These are phyloP conservation scores for Galaxea fascicularis DNA, from an alignment of 92 coral and sea anemone genomes.

Conservation along the genomic window DNA sequence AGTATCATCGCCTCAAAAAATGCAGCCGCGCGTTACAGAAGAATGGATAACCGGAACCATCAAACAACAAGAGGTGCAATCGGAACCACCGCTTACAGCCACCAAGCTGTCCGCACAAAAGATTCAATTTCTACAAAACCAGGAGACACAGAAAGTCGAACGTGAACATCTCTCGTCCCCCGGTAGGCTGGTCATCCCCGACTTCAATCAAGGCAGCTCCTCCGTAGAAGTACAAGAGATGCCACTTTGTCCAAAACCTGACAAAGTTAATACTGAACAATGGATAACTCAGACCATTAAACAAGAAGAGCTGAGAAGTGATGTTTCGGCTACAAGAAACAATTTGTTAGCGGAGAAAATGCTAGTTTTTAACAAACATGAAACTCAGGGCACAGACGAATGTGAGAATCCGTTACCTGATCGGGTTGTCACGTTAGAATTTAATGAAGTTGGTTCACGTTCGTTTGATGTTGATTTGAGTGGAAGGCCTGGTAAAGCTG, in stretches of 20 bases:
- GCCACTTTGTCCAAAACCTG: background rate
- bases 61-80: background rate
- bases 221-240: background rate
- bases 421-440: background rate
- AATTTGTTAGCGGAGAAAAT: background rate
- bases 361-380: background rate
- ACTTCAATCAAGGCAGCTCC: background rate
- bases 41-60: background rate
- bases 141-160: background rate
- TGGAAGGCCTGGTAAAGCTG: too few species aligned
- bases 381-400: background rate
- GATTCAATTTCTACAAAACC: background rate
- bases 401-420: background rate
- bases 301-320: background rate
- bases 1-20: background rate
- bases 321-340: background rate
- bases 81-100: background rate
- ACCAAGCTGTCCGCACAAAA: background rate
- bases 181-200: slow-evolving; percentile 3
- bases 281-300: background rate
- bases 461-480: too few species aligned
- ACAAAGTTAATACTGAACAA: background rate
- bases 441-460: background rate
- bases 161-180: background rate
- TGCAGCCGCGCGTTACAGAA: background rate